A percentile compares a stretch with the other conserved stretches of the same genome.
Conservation (phyloP, 1,140 invertebrate genomes). For the Atopsyche davidsoni region DNA sequence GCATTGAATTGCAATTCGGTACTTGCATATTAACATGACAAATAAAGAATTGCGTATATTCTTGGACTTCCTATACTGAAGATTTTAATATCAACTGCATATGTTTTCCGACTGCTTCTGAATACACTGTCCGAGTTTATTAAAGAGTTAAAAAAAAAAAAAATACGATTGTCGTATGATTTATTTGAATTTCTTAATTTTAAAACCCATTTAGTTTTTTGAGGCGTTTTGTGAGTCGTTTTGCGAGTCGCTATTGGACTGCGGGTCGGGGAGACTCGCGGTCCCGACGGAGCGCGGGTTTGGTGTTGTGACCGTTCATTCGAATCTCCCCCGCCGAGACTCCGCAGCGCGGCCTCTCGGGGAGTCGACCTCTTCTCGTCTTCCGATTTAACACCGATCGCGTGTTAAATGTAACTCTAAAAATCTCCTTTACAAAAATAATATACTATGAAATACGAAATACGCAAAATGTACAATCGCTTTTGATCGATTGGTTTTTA, state of each 20-base stretch:
- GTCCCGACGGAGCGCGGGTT: slow-evolving; percentile 8
- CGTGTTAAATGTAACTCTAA: no score
- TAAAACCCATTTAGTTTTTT: slow-evolving; percentile 10
- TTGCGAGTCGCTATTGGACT: no score
- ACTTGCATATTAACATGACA: not conserved
- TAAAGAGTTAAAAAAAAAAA: not conserved
- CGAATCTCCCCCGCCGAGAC: not conserved
- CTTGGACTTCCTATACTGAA: no score
- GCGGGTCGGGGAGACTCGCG: slow-evolving; percentile 11
- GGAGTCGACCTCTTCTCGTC: no score
- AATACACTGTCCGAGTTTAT: not conserved
- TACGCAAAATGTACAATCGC: no score
- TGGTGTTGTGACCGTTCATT: slow-evolving; percentile 2
- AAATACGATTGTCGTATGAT: not conserved
- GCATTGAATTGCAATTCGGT: not conserved
- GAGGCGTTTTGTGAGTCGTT: no score
- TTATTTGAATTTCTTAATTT: slow-evolving; percentile 6
- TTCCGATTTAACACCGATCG: no score
- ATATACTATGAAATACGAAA: no score
- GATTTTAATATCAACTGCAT: not conserved
- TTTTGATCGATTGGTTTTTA: no score
- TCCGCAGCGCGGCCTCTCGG: no score
- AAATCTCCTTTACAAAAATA: no score
- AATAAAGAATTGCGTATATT: no score
- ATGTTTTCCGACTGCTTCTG: not conserved